Conservation (phyloP, 1,140 invertebrate genomes). For the Dendroctonus valens region DNA sequence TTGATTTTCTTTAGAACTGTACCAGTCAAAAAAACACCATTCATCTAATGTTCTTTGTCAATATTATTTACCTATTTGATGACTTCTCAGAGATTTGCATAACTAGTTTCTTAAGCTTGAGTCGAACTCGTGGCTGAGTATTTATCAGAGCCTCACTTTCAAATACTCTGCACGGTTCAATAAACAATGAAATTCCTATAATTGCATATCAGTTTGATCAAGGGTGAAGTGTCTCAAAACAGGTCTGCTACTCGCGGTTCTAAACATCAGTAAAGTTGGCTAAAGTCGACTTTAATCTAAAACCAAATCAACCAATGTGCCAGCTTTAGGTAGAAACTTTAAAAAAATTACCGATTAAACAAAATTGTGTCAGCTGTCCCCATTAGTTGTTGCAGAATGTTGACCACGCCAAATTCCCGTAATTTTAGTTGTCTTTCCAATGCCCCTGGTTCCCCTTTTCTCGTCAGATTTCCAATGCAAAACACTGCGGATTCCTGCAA, state of each 20-base stretch:
- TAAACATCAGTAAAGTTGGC: constrained; percentile 20
- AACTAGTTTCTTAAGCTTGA: too few relatives aligned
- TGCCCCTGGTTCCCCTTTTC: constrained; percentile 79
- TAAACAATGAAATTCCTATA: too few relatives aligned
- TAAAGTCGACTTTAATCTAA: constrained; percentile 12
- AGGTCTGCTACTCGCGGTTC: background rate
- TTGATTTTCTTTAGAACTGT: too few relatives aligned
- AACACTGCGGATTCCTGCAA: constrained; percentile 81
- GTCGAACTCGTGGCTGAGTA: too few relatives aligned
- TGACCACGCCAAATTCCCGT: constrained; percentile 77
- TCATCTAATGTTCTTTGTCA: too few relatives aligned
- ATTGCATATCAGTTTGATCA: too few relatives aligned
- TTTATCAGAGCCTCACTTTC: too few relatives aligned
- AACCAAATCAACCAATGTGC: background rate
- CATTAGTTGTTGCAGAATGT: constrained; percentile 71
- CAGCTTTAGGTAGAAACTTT: background rate
- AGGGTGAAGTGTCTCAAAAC: background rate
- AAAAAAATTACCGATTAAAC: constrained; percentile 33
- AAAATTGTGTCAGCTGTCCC: constrained; percentile 54
- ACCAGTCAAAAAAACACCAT: too few relatives aligned
- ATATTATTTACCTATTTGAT: too few relatives aligned
- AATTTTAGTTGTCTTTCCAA: constrained; percentile 72
- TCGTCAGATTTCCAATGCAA: constrained; percentile 81
- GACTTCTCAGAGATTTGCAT: too few relatives aligned
- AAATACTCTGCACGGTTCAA: too few relatives aligned